Base-by-base conservation (phyloP, 2,888 invertebrate species). In the Cacoxenus indagator region DNA sequence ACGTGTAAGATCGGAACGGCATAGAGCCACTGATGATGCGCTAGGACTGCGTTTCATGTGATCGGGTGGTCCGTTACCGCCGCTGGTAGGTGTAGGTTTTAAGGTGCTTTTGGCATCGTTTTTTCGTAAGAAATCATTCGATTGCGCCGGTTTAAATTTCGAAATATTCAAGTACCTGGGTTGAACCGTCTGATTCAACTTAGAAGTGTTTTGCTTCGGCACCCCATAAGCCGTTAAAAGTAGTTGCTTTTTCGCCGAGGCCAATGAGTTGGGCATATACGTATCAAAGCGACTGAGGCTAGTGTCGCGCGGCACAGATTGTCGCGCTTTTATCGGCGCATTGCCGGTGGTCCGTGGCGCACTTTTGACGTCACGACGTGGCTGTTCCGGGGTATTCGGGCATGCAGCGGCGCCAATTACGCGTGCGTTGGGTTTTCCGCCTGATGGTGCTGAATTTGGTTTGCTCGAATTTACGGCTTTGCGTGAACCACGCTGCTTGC, bases 121-220 rank as follows among this genome's bases (percentile, higher is more conserved):
- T 48, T 91, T 85, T 11, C 91, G 87, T 48, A 89, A 78, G 76
- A 89, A 92, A 76, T 86, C 90, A 68, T 87, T 87, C 5, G 87
- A 85, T 70, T 90, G 89, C 1, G 89, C 89, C 61, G 87, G 88
- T 84, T 91, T 91, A 85, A 91, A 92, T 85, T 91, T 91, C 62
- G 91, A 91, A 71, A 92, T 91, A 86, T 92, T 92, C 70, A 92
- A 83, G 79, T 92, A 92, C 62, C 91, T 89, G 11, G 89, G 89
- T 71, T 87, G 87, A 57, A 89, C 84, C 1, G 87, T 84, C 69
- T 81, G 83, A 67, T 71, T 74, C 67, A 75, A 55, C 57, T 72
- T 59, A 67, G 64, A 69, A 45, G 68, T 22, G 8, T n/a, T 68
- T 67, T 66, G 69, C 43, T 66, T 19, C 4, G 68, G 48, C 17